Conservation (phyloP, 2,113 vertebrate species). For the Platanista minor region DNA sequence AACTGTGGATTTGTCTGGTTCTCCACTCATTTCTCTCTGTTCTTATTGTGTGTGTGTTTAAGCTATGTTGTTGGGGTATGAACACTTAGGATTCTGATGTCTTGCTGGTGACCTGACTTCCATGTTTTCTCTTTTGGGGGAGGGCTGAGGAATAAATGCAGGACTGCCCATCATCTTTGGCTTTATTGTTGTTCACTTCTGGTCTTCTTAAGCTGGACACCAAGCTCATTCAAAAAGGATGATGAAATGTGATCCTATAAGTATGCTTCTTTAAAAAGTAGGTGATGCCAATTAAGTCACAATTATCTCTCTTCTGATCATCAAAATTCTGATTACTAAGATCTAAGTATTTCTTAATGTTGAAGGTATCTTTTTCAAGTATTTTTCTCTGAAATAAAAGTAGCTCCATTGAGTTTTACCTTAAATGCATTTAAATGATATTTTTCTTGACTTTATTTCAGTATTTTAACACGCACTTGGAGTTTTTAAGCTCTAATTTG, state of each 20-base stretch:
- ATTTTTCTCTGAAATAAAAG: slow-evolving; percentile 19
- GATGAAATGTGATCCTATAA: not conserved
- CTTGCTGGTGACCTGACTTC: not conserved
- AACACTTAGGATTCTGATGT: not conserved
- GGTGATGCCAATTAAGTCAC: not conserved
- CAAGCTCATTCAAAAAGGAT: not conserved
- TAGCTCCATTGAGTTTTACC: not conserved
- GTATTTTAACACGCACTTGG: slow-evolving; percentile 1
- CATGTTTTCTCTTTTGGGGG: not conserved
- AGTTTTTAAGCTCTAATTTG: slow-evolving; percentile 10
- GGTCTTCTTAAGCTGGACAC: not conserved
- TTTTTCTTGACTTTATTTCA: slow-evolving; percentile 15
- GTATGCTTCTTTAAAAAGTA: not conserved
- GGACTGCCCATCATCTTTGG: not conserved
- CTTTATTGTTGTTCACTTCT: not conserved
- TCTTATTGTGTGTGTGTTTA: not conserved
- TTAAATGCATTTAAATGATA: not conserved
- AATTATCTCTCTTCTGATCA: not conserved
- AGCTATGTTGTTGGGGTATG: not conserved
- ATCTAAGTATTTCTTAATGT: not conserved
- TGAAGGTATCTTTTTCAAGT: not conserved
- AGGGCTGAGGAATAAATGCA: not conserved
- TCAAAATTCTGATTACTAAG: slow-evolving; percentile 6
- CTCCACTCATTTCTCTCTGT: not conserved
- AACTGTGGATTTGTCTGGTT: not conserved